These are phyloP conservation scores for Pygoscelis adeliae DNA, from an alignment of 2,113 vertebrate species.

Conservation along the genomic window DNA sequence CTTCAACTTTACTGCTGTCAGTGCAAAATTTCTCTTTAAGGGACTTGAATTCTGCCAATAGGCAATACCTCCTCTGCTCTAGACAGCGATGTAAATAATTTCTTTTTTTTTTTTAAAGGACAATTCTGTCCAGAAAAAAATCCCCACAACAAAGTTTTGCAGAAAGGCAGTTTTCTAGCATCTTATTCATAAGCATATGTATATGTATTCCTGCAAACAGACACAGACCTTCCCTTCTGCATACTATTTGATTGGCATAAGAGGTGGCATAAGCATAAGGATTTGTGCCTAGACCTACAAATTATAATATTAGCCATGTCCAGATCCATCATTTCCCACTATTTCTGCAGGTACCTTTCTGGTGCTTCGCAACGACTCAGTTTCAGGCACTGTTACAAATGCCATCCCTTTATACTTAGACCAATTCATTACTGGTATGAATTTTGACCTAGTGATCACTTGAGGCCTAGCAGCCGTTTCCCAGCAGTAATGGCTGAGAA, in stretches of 20 bases:
- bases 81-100: background rate
- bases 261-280: background rate
- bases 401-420: background rate
- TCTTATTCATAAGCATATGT: background rate
- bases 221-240: background rate
- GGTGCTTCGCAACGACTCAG: background rate
- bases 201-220: background rate
- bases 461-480: background rate
- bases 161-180: background rate
- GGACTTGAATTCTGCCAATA: background rate
- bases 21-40: conserved; percentile 3
- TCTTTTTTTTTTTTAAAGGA: background rate
- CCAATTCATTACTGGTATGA: background rate
- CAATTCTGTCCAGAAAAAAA: background rate
- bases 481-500: background rate
- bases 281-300: background rate
- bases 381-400: background rate
- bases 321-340: background rate
- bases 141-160: background rate
- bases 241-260: background rate
- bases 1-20: background rate
- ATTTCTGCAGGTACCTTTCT: background rate
- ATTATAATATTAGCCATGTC: background rate
- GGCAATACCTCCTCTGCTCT: background rate
- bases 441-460: background rate